These are phyloP conservation scores for Tarsius wallacei DNA, from an alignment of 2,797 vertebrate species.

Conservation along the genomic window DNA sequence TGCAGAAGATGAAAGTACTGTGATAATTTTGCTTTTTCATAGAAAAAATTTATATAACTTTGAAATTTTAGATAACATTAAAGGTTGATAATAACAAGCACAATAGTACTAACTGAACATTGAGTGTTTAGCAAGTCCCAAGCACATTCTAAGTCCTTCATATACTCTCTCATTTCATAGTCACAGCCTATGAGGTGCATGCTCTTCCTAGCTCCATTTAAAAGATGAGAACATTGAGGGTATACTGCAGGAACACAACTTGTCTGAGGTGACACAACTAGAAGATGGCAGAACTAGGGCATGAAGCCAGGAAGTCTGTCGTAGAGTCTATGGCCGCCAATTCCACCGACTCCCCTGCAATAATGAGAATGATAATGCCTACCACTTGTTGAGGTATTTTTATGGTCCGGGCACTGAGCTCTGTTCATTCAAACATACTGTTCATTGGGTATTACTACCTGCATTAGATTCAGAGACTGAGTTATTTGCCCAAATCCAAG, in stretches of 20 bases:
- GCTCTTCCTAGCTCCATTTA: not conserved
- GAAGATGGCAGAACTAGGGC: not conserved
- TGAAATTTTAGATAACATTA: not conserved
- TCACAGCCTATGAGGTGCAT: too few relatives aligned
- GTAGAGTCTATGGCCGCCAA: not conserved
- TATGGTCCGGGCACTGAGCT: not conserved
- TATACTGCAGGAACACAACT: not conserved
- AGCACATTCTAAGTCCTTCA: not conserved
- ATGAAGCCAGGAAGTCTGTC: not conserved
- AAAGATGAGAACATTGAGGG: not conserved
- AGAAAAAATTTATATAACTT: not conserved
- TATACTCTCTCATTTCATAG: not conserved
- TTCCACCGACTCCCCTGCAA: not conserved
- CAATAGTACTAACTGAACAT: fast-evolving
- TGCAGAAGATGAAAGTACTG: not conserved
- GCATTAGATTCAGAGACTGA: not conserved
- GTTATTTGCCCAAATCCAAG: not conserved
- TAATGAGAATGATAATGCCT: not conserved
- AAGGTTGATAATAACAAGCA: not conserved
- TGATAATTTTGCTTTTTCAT: not conserved
- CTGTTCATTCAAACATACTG: not conserved
- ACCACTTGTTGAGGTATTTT: not conserved
- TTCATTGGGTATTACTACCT: fast-evolving
- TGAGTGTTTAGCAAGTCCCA: not conserved
- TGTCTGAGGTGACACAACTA: too few relatives aligned